Base-by-base conservation (phyloP, 2,113 vertebrate species). In the Epinephelus fuscoguttatus region DNA sequence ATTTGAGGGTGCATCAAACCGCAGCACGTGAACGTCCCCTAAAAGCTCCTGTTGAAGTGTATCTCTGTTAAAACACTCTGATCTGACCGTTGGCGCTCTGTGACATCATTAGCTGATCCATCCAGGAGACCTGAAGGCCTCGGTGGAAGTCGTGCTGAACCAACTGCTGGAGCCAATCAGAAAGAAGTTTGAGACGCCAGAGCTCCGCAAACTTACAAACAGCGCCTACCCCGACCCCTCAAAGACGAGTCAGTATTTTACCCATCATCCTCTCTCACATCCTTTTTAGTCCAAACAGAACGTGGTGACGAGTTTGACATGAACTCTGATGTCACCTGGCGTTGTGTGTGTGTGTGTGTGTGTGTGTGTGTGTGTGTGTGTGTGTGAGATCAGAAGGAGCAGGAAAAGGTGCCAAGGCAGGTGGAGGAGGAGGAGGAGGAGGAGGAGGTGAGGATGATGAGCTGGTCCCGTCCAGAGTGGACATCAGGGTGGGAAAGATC, bases 61-160 rank as follows among this genome's bases (percentile, higher is more conserved):
- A 6, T 27, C 11, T 4, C 6, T 18, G 2, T 3, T 50, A 4
- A 23, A 57, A 40, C 73, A 19, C 4, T 75, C 1, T 50, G 59
- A 0, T 47, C n/a, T 72, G 13, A 86, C 49, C 6, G 0, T 27
- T 2, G 2, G 1, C 57, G 1, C 61, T 70, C 67, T 78, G 42
- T 42, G 72, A 47, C 63, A 18, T 11, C 45, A 5, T 4, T 82
- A 99, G 98, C 49, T 90, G 0, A 92, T 99, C 73, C 98, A 99
- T 76, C 98, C 98, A 0, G 98, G 98, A 85, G 98, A 99, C 93
- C 91, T 99, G 84, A 99, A 99, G 94, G 97, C 96, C 70, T 99
- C 98, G 0, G 96, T 99, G 76, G 98, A 99, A 90, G 94, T 94
- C 2, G 95, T 96, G 19, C 90, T 99, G 50, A 98, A 99, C 92